These are phyloP conservation scores for Lochmaea capreae DNA, from an alignment of 2,888 invertebrate species.

Conservation along the genomic window DNA sequence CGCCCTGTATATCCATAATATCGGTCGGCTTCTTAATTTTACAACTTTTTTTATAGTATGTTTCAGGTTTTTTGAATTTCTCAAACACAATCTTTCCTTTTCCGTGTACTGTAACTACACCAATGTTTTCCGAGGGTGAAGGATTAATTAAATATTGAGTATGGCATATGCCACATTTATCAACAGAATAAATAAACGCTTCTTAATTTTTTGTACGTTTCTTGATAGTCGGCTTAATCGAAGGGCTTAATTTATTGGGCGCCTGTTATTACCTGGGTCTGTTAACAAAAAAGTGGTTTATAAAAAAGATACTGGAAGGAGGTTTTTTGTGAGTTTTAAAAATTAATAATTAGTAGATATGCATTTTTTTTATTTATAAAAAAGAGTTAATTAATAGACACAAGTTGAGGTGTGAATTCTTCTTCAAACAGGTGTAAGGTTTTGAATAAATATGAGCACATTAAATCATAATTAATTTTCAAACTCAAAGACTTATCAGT, in stretches of 20 bases:
- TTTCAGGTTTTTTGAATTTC: not conserved
- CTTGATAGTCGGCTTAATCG: slow-evolving; percentile 15
- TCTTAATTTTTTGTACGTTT: slow-evolving; percentile 16
- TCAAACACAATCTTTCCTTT: not conserved
- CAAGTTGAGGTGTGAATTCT: no score
- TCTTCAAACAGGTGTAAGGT: no score
- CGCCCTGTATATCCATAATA: no score
- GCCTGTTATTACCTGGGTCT: slow-evolving; percentile 28
- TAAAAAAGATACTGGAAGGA: slow-evolving; percentile 3
- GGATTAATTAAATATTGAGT: slow-evolving; percentile 16
- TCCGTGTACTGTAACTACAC: not conserved
- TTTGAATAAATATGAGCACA: no score
- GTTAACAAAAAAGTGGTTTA: slow-evolving; percentile 25
- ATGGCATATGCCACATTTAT: slow-evolving; percentile 25
- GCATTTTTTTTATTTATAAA: not conserved
- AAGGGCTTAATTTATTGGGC: slow-evolving; percentile 28
- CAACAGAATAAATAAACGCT: not conserved
- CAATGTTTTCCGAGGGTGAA: not conserved
- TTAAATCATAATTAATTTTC: no score
- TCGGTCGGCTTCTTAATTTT: not conserved
- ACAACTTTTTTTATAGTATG: not conserved
- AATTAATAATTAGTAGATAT: not conserved
- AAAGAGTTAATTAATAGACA: no score
- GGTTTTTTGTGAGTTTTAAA: slow-evolving; percentile 13
- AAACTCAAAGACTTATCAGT: no score